These are phyloP conservation scores for Liasis olivaceus DNA, from an alignment of 2,797 vertebrate genomes.

Conservation along the genomic window DNA sequence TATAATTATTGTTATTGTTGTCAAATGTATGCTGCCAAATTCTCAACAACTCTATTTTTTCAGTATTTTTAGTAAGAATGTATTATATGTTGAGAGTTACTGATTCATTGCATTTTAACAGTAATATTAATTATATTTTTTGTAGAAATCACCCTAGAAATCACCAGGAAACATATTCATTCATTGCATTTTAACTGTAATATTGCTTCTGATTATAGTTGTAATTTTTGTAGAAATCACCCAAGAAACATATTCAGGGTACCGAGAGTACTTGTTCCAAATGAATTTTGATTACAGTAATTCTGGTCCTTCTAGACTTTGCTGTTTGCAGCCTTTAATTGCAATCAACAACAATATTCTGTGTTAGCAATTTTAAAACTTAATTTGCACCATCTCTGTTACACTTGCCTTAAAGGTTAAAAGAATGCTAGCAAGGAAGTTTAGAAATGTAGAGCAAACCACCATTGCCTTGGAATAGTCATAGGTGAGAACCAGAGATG, in stretches of 20 bases:
- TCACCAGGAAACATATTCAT: slow-evolving; percentile 12
- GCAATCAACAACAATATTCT: slow-evolving; percentile 49
- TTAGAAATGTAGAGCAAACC: neutral
- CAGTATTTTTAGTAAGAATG: slow-evolving; percentile 21
- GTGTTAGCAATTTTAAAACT: slow-evolving; percentile 44
- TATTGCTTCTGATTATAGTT: neutral
- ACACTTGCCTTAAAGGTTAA: neutral
- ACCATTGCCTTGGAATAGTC: neutral
- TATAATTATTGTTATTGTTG: neutral
- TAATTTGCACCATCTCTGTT: slow-evolving; percentile 37
- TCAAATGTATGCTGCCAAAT: neutral
- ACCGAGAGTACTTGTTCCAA: slow-evolving; percentile 34
- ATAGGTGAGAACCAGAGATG: neutral
- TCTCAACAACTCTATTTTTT: neutral
- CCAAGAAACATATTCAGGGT: slow-evolving; percentile 31
- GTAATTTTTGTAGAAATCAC: slow-evolving; percentile 5
- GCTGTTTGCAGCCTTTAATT: slow-evolving; percentile 32
- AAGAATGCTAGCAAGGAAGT: neutral
- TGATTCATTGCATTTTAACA: slow-evolving; percentile 4
- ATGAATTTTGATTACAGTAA: slow-evolving; percentile 49
- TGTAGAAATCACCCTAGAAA: neutral
- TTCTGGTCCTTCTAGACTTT: slow-evolving; percentile 41
- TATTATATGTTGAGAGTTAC: neutral
- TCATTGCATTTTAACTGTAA: slow-evolving; percentile 3
- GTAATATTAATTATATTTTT: neutral